A percentile compares a stretch with the other conserved stretches of the same genome.
Conservation (phyloP, 1,140 invertebrate genomes). For the Listronotus bonariensis region DNA sequence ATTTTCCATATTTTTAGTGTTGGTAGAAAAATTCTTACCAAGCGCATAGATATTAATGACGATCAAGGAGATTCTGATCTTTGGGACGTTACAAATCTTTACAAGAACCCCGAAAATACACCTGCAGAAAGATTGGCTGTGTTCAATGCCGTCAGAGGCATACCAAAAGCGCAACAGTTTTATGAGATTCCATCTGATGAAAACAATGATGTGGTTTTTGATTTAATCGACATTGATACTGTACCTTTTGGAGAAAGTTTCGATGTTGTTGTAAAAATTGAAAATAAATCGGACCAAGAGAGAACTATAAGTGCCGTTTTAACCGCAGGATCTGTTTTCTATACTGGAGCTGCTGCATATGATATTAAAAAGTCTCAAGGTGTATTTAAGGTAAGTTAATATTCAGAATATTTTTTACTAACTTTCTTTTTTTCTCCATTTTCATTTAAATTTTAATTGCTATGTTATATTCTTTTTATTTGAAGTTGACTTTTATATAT, state of each 20-base stretch:
- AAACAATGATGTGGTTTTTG: conserved; percentile 65
- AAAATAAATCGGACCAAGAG: conserved; percentile 68
- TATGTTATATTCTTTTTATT: no score
- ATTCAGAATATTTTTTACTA: no score
- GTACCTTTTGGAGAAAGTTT: conserved; percentile 70
- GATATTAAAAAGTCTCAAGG: conserved; percentile 67
- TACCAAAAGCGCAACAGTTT: conserved; percentile 63
- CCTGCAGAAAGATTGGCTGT: conserved; percentile 67
- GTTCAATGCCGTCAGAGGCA: conserved; percentile 66
- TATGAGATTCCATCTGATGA: conserved; percentile 62
- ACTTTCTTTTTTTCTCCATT: no score
- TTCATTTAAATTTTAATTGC: no score
- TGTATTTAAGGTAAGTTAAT: conserved; percentile 59
- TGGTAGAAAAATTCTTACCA: conserved; percentile 75
- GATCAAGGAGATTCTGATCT: conserved; percentile 68
- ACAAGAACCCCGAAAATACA: conserved; percentile 73
- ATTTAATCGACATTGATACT: conserved; percentile 69
- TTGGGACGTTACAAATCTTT: conserved; percentile 70
- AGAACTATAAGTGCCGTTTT: conserved; percentile 68
- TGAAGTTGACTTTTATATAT: no score
- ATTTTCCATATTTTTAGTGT: conserved; percentile 57
- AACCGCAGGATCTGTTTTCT: conserved; percentile 67
- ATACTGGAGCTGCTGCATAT: conserved; percentile 71
- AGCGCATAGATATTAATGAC: conserved; percentile 64
- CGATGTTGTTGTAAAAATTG: conserved; percentile 66